A percentile compares a stretch with the other conserved stretches of the same genome.
Evolutionary conservation across 2,113 vertebrate species (phyloP).

Genomic region (Falco punctatus): DNA sequence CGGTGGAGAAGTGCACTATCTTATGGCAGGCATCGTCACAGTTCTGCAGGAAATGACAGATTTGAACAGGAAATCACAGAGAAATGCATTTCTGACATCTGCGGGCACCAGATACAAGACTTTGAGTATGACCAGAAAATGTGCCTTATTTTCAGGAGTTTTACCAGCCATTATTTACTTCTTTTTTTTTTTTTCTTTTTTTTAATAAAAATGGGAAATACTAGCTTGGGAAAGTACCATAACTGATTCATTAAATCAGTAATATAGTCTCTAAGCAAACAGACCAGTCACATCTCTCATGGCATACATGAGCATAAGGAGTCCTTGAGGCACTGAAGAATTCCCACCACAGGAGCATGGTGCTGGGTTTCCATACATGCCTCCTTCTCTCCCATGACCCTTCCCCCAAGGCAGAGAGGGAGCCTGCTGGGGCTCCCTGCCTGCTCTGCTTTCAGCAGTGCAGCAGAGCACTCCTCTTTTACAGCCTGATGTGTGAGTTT

Average conservation of each 20-base stretch:
- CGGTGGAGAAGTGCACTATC: background rate
- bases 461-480: rapidly evolving
- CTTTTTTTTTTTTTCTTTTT: background rate
- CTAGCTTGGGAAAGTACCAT: background rate
- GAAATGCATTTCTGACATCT: background rate
- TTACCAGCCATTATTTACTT: background rate
- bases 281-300: background rate
- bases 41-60: background rate
- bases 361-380: background rate
- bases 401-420: background rate
- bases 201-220: background rate
- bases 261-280: background rate
- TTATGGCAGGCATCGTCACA: background rate
- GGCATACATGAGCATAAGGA: background rate
- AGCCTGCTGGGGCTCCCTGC: background rate
- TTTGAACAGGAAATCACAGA: background rate
- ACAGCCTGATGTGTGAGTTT: background rate
- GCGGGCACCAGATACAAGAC: background rate
- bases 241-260: background rate
- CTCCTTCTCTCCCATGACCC: background rate
- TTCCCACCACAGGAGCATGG: rapidly evolving
- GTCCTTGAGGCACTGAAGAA: background rate
- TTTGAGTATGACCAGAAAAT: background rate
- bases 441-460: background rate
- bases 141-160: background rate